Evolutionary conservation across 2,888 invertebrate genomes (phyloP).

Genomic region (Margaritifera margaritifera): DNA sequence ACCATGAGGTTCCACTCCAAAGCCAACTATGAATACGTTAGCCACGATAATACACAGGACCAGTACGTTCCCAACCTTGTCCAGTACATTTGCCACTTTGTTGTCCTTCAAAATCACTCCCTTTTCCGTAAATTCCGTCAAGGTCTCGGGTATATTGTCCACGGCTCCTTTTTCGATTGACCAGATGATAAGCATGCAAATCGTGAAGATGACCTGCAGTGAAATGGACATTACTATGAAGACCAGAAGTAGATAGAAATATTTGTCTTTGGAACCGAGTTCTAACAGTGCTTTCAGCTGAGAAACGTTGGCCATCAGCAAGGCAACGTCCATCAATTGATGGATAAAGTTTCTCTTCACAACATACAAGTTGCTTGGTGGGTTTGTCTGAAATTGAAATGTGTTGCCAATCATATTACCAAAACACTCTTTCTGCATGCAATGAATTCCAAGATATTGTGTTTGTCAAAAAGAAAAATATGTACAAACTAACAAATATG

Average conservation of each 20-base stretch:
- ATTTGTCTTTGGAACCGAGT: constrained; percentile 26
- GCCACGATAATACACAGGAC: constrained; percentile 40
- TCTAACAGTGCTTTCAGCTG: constrained; percentile 40
- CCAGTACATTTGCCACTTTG: constrained; percentile 26
- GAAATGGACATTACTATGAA: constrained; percentile 36
- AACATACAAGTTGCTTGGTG: constrained; percentile 24
- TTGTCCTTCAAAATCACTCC: constrained; percentile 14
- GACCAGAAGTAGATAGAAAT: constrained; percentile 30
- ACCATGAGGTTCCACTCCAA: constrained; percentile 35
- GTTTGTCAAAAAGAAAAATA: too few relatives aligned
- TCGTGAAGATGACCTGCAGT: constrained; percentile 37
- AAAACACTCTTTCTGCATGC: too few relatives aligned
- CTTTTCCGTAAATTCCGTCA: constrained; percentile 1
- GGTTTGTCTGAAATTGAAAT: too few relatives aligned
- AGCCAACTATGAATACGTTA: constrained; percentile 41
- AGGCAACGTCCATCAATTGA: constrained; percentile 45
- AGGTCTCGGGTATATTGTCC: constrained; percentile 10
- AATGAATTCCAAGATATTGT: too few relatives aligned
- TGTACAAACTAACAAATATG: too few relatives aligned
- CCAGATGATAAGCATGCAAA: constrained; percentile 37
- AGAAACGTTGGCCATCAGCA: constrained; percentile 46
- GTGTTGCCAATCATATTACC: too few relatives aligned
- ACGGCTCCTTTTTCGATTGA: constrained; percentile 29
- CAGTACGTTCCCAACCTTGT: constrained; percentile 34
- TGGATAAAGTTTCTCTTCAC: constrained; percentile 39